phyloP scores from a whole-genome alignment of 64 coral and sea anemone genomes.

The Montipora efflorescens region DNA sequence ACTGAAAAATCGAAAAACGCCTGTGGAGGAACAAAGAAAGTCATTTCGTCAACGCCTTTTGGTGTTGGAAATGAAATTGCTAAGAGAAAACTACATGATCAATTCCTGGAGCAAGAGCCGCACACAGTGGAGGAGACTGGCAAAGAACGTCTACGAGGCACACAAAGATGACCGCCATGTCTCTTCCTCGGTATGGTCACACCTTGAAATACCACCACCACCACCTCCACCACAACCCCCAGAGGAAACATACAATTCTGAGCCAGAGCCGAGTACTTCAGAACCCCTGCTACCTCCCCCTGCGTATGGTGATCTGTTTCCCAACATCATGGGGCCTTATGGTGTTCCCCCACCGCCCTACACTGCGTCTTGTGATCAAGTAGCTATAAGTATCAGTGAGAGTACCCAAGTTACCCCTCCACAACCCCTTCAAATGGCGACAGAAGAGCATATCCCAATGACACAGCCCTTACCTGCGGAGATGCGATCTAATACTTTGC shows the following conservation, averaged over 20 bases:
- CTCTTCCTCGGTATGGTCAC: conserved; percentile 14
- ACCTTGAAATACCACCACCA: conserved; percentile 37
- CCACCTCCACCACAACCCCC: conserved; percentile 26
- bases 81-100: conserved; percentile 76
- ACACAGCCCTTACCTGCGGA: background rate
- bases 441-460: background rate
- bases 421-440: background rate
- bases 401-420: background rate
- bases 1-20: conserved; percentile 73
- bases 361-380: background rate
- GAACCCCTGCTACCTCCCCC: conserved; percentile 76
- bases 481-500: background rate
- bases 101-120: conserved; percentile 89
- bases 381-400: background rate
- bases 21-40: conserved; percentile 79
- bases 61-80: conserved; percentile 77
- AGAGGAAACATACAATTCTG: background rate
- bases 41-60: conserved; percentile 68
- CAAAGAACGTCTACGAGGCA: conserved; percentile 86
- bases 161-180: conserved; percentile 62
- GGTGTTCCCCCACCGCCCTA: conserved; percentile 50
- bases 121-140: conserved; percentile 88
- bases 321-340: conserved; percentile 81
- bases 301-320: conserved; percentile 87
- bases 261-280: background rate